These are phyloP conservation scores for Corvus hawaiiensis DNA, from an alignment of 2,113 vertebrate species.

Conservation along the genomic window DNA sequence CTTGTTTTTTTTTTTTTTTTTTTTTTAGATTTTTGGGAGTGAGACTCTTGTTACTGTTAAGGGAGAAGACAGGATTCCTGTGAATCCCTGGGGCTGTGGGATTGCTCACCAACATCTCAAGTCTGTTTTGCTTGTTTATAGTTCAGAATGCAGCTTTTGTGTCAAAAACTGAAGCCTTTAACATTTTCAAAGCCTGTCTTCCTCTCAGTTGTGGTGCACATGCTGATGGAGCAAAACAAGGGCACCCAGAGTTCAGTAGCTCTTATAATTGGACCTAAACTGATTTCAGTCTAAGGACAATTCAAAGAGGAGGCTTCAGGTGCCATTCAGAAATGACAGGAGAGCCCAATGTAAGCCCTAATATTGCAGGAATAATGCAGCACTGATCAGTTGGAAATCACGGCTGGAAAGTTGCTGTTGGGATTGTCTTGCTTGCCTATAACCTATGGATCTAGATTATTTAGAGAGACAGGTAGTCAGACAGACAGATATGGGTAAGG, in stretches of 20 bases:
- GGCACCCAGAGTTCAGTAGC: constrained; percentile 40
- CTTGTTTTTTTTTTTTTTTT: too few relatives aligned
- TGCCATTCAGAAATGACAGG: constrained; percentile 33
- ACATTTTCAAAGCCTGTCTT: constrained; percentile 34
- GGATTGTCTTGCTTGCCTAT: background rate
- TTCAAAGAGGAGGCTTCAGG: constrained; percentile 38
- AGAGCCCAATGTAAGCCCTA: background rate
- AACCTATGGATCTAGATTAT: background rate
- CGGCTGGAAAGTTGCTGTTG: background rate
- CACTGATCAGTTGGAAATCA: background rate
- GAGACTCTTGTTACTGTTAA: background rate
- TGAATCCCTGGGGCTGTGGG: background rate
- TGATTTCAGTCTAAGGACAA: constrained; percentile 34
- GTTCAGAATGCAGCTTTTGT: background rate
- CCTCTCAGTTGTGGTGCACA: background rate
- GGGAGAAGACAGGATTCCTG: background rate
- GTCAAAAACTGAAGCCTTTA: constrained; percentile 37
- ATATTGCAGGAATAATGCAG: background rate
- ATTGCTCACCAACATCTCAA: background rate
- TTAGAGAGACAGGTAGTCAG: background rate
- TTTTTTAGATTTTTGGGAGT: background rate
- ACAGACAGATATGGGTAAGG: background rate
- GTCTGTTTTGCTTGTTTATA: background rate
- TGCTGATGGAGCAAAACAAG: constrained; percentile 30
- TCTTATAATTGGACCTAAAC: constrained; percentile 51